These are phyloP conservation scores for Anoplophora glabripennis DNA, from an alignment of 1,140 invertebrate species.

Conservation along the genomic window DNA sequence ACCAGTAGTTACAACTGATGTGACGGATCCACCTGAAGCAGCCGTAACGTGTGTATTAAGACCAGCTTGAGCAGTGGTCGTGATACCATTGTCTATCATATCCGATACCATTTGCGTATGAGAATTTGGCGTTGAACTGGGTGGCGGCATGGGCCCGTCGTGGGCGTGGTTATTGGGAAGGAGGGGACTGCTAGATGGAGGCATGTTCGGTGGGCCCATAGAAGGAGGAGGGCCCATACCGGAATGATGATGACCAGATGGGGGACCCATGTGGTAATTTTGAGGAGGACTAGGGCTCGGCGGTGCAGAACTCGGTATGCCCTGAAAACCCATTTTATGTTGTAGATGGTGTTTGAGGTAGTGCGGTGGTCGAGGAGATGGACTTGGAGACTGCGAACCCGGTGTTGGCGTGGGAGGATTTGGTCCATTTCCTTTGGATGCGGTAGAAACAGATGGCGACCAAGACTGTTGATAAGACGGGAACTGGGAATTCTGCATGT, in stretches of 20 bases:
- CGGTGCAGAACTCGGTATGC: conserved; percentile 55
- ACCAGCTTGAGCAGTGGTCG: conserved; percentile 55
- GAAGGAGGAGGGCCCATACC: conserved; percentile 55
- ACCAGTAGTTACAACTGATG: conserved; percentile 81
- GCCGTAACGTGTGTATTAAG: conserved; percentile 41
- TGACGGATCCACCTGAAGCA: conserved; percentile 62
- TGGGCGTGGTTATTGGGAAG: conserved; percentile 52
- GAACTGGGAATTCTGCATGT: conserved; percentile 54
- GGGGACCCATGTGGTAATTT: conserved; percentile 57
- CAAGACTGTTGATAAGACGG: conserved; percentile 52
- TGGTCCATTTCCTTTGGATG: conserved; percentile 34
- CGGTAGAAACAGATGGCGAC: conserved; percentile 29
- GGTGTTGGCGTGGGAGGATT: conserved; percentile 35
- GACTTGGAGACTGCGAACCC: conserved; percentile 43
- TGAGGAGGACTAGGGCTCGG: conserved; percentile 56
- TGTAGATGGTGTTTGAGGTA: conserved; percentile 70
- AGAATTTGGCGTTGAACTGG: conserved; percentile 59
- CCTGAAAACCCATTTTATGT: conserved; percentile 60
- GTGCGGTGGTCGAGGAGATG: conserved; percentile 53
- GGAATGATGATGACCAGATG: conserved; percentile 53
- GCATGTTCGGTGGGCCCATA: conserved; percentile 54
- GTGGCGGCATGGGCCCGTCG: conserved; percentile 59
- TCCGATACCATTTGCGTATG: conserved; percentile 53
- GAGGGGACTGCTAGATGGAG: conserved; percentile 45
- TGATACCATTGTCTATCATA: conserved; percentile 58